Base-by-base conservation (phyloP, 2,113 vertebrate genomes). In the Crotalus viridis region DNA sequence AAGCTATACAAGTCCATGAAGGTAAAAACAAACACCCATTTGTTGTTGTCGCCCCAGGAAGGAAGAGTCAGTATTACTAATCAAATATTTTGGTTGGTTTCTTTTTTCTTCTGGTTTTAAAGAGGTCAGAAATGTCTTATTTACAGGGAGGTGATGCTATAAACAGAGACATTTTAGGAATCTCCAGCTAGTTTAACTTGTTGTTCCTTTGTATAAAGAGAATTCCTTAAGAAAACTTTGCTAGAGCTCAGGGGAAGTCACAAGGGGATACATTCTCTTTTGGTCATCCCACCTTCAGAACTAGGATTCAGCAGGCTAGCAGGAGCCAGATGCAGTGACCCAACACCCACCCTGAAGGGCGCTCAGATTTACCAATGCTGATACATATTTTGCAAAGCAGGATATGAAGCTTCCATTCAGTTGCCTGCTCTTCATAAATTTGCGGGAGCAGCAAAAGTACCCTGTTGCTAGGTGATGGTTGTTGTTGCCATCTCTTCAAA, bases 1-100 rank as follows among this genome's bases (percentile, higher is more conserved):
- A 98, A 99, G 51, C 97, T 99, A 92, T 99, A 99, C 97, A 99
- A 99, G 97, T 99, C 99, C 95, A 99, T 99, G 99, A 99, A 99
- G 99, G 99, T 99, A 97, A 74, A 90, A 51, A 39, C 0, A 1
- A 46, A 74, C 1, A 55, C 2, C 51, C 64, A 88, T 57, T n/a
- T 28, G 22, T 51, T 24, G 3, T 59, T 52, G 64, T 22, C 17
- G 39, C 24, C 39, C 4, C n/a, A 52, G n/a, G 43, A 28, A 93
- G 52, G n/a, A 89, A 55, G 19, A 21, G 8, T 74, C 85, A 85
- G 43, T 48, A 22, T 86, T 51, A 86, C 22, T 86, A 5, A 48
- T 46, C 10, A 86, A 51, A 51, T 17, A 52, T 26, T 87, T 87
- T 51, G 24, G 48, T 4, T 51, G 9, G n/a, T 81, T 43, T 13